Conservation (phyloP, 2,797 vertebrate species). For the Antrozous pallidus region DNA sequence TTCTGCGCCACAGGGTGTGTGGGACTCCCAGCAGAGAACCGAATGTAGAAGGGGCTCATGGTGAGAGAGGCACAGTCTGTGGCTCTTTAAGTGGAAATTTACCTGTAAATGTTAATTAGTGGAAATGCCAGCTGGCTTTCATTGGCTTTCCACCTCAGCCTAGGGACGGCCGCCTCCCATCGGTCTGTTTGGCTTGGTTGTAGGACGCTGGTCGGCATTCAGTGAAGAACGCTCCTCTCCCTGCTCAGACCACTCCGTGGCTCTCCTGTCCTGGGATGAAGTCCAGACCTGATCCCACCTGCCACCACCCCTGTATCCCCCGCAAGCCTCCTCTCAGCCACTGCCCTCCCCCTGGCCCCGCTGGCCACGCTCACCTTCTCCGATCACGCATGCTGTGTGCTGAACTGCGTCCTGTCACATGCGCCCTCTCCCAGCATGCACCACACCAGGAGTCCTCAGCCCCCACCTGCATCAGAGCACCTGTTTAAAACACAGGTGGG, state of each 20-base stretch:
- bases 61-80: background rate
- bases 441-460: background rate
- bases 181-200: background rate
- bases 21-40: background rate
- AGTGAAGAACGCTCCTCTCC: background rate
- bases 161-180: background rate
- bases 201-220: background rate
- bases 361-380: background rate
- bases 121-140: constrained; percentile 8
- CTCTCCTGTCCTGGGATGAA: background rate
- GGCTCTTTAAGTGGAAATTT: constrained; percentile 47
- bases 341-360: background rate
- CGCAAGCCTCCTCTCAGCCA: background rate
- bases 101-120: background rate
- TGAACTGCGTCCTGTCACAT: accelerated
- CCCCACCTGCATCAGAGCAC: accelerated
- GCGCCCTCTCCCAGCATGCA: background rate
- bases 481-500: background rate
- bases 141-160: constrained; percentile 1
- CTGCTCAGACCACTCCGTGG: background rate
- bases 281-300: background rate
- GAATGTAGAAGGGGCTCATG: background rate
- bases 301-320: background rate
- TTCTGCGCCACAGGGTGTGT: background rate
- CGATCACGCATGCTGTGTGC: accelerated